Base-by-base conservation (phyloP, 2,888 invertebrate genomes). In the Chloromyia formosa region DNA sequence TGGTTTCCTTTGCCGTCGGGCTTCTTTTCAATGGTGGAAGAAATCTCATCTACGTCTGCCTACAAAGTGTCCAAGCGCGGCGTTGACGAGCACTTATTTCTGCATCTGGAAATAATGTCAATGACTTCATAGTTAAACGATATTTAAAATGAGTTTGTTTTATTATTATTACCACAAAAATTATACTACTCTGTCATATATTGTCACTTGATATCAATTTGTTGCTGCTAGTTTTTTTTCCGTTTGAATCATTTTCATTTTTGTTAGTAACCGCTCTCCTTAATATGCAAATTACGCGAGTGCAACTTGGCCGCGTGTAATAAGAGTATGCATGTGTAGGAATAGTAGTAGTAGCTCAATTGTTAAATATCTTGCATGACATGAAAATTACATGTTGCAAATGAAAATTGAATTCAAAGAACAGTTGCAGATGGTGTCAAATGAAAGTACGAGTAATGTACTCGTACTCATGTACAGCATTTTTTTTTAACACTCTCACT, bases 201-300 rank as follows among this genome's bases (percentile, higher is more conserved):
- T 40, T 40, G 62, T 40, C 62, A 64, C 40, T 64, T 64, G 62
- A 64, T 64, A 40, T 12, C 16, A 42, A 64, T n/a, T 56, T 56
- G 56, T 20, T 42, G 42, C 5, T 42, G 27, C 14, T 35, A 4
- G 2, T 35, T 35, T n/a, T 42, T n/a, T 20, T 56, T 10, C 10
- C 16, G 10, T 56, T 40, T 64, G 40, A 35, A 35, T 35, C 3
- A 35, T 40, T 40, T 18, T 40, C 5, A 7, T 22, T 42, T 64
- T 35, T 35, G 23, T 27, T 61, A 23, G 14, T 35, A 4, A 7
- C 27, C 27, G 27, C 27, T 7, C 35, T 18, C 5, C 16, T 64
- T 9, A 10, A 35, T 18, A 5, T 42, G 18, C 12, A 18, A 20
- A 35, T 18, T 40, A 64, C 62, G 20, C 61, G n/a, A 35, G 23